Percentiles rank a stretch among this genome's conserved stretches.
Conservation (phyloP, 2,888 invertebrate genomes). For the Himalopsyche japonica region DNA sequence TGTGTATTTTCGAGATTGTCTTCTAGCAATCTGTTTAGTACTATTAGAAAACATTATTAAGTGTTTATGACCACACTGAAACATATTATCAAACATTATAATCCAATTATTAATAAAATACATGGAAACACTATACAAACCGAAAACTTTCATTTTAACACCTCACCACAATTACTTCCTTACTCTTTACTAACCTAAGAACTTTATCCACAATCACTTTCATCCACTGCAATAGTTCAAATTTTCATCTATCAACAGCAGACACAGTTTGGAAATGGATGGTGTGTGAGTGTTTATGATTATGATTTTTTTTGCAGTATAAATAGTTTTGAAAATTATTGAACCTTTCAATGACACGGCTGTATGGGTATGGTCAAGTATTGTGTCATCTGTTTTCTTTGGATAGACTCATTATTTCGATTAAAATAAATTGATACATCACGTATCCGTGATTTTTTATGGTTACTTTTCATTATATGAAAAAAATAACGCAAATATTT, state of each 20-base stretch:
- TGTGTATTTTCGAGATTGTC: not conserved
- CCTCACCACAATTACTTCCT: conserved; percentile 12
- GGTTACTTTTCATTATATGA: too few relatives aligned
- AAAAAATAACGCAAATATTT: too few relatives aligned
- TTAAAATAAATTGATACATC: too few relatives aligned
- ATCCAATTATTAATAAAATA: conserved; percentile 38
- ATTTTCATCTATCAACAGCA: not conserved
- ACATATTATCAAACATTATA: conserved; percentile 40
- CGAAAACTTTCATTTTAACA: conserved; percentile 32
- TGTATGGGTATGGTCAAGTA: too few relatives aligned
- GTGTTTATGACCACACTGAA: conserved; percentile 36
- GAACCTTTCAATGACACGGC: too few relatives aligned
- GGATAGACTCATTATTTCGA: too few relatives aligned
- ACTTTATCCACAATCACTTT: not conserved
- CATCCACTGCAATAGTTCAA: not conserved
- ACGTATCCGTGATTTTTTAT: too few relatives aligned
- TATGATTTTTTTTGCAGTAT: too few relatives aligned
- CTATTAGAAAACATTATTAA: conserved; percentile 5
- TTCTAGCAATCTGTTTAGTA: conserved; percentile 3
- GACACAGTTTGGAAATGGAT: too few relatives aligned
- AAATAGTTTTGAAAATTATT: too few relatives aligned
- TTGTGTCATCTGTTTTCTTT: too few relatives aligned
- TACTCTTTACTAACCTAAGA: not conserved
- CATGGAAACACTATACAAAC: conserved; percentile 39
- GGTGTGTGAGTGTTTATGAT: too few relatives aligned